Percentiles rank a stretch among this genome's conserved stretches.
These are phyloP conservation scores for Rotaria macrura DNA, from an alignment of 2,888 invertebrate genomes.

Conservation along the genomic window DNA sequence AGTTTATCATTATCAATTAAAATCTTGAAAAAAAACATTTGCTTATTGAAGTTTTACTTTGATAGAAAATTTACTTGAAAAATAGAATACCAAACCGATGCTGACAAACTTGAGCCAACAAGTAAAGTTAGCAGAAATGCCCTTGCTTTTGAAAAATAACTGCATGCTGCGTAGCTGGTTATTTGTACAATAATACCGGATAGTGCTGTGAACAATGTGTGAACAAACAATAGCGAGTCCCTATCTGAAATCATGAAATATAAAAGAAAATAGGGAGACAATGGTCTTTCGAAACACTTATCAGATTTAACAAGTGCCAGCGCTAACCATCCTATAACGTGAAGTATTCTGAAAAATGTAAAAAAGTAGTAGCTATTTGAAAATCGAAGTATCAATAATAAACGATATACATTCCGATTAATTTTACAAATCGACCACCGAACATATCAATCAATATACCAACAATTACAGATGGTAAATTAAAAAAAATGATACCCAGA, in stretches of 20 bases:
- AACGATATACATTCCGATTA: neutral
- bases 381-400: no score
- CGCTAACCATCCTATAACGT: neutral
- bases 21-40: no score
- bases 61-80: constrained; percentile 1
- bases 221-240: neutral
- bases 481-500: neutral
- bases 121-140: neutral
- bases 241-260: neutral
- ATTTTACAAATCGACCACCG: neutral
- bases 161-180: neutral
- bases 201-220: neutral
- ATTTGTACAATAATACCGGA: neutral
- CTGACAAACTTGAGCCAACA: neutral
- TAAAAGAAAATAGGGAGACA: no score
- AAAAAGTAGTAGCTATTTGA: no score
- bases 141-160: neutral
- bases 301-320: neutral
- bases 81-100: neutral
- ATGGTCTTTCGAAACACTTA: neutral
- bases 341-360: neutral
- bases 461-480: neutral
- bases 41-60: no score
- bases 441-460: neutral
- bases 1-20: no score